Percentiles rank a stretch among this genome's conserved stretches.
Conservation (phyloP, 2,113 vertebrate species). For the Ophthalmolycus amberensis region DNA sequence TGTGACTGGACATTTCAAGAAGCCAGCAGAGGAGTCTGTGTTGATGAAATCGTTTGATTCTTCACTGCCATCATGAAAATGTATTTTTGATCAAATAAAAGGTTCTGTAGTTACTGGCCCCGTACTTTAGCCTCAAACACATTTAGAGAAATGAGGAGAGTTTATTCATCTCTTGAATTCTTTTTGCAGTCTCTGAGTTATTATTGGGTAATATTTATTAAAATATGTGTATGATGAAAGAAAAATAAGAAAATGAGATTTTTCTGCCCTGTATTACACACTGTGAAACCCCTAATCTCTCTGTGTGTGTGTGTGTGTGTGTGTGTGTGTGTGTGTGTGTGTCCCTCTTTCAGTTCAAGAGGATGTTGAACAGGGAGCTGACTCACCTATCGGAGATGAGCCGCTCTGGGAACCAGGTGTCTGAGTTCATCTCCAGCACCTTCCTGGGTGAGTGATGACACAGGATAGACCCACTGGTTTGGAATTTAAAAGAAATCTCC, state of each 20-base stretch:
- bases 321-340: slow-evolving; percentile 11
- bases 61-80: slow-evolving; percentile 2
- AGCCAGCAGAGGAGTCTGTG: neutral
- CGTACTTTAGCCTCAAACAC: neutral
- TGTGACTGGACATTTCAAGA: slow-evolving; percentile 2
- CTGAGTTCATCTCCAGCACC: slow-evolving; percentile 97
- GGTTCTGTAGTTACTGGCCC: neutral
- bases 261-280: neutral
- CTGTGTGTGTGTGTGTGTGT: too few relatives aligned
- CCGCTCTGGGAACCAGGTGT: slow-evolving; percentile 98
- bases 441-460: slow-evolving; percentile 92
- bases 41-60: neutral
- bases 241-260: neutral
- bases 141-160: neutral
- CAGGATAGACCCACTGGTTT: slow-evolving; percentile 3
- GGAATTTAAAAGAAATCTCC: neutral
- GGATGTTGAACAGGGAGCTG: slow-evolving; percentile 98
- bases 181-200: neutral
- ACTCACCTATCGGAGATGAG: slow-evolving; percentile 99
- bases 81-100: neutral
- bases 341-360: slow-evolving; percentile 90
- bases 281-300: slow-evolving; percentile 2
- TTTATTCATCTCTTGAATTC: neutral
- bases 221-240: slow-evolving; percentile 5
- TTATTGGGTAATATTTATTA: neutral